Percentiles rank a stretch among this genome's conserved stretches.
These are phyloP conservation scores for Eurois occulta DNA, from an alignment of 2,888 invertebrate species.

Conservation along the genomic window DNA sequence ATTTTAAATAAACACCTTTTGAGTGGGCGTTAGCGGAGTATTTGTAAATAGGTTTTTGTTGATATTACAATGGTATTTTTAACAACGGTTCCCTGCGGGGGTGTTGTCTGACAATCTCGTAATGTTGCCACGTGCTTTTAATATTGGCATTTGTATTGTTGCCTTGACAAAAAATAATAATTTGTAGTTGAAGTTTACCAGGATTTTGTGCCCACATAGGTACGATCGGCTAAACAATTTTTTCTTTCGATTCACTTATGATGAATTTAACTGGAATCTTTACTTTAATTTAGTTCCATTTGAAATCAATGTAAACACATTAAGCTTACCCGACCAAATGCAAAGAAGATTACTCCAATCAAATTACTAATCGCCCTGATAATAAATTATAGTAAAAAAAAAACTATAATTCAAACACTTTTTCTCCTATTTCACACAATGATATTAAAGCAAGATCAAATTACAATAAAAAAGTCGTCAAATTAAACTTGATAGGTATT, in stretches of 20 bases:
- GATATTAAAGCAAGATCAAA: conserved; percentile 19
- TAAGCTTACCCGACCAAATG: conserved; percentile 16
- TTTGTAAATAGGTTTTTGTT: conserved; percentile 90
- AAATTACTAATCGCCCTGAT: conserved; percentile 7
- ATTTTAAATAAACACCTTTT: conserved; percentile 90
- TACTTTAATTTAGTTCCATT: neutral
- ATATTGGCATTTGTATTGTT: conserved; percentile 59
- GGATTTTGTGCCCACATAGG: conserved; percentile 15
- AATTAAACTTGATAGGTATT: conserved; percentile 43
- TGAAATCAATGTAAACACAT: conserved; percentile 11
- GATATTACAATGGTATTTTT: conserved; percentile 81
- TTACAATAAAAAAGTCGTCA: conserved; percentile 44
- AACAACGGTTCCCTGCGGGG: conserved; percentile 69
- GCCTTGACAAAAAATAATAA: conserved; percentile 34
- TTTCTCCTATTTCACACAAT: conserved; percentile 21
- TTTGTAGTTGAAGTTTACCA: conserved; percentile 41
- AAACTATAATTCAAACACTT: conserved; percentile 2
- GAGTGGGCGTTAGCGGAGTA: conserved; percentile 89
- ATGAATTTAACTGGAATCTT: neutral
- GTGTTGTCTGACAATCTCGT: conserved; percentile 67
- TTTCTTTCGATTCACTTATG: neutral
- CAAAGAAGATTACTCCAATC: conserved; percentile 13
- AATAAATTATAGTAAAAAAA: conserved; percentile 27
- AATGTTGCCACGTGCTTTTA: conserved; percentile 75
- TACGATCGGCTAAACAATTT: neutral